A percentile compares a stretch with the other conserved stretches of the same genome.
Evolutionary conservation across 2,797 vertebrate genomes (phyloP).

Genomic region (Acanthiza pusilla): DNA sequence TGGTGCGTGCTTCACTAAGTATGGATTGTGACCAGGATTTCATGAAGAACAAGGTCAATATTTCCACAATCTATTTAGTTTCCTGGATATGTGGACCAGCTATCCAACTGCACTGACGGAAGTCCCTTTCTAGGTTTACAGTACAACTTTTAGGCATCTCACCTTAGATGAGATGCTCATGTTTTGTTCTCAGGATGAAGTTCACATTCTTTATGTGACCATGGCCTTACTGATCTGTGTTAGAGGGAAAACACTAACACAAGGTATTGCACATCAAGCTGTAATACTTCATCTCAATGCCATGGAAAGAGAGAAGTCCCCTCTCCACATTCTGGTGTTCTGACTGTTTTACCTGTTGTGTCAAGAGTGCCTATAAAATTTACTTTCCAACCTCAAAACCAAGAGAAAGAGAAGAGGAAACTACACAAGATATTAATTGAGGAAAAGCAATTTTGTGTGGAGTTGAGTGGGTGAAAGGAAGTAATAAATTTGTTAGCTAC

Average conservation of each 20-base stretch:
- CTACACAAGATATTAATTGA: not conserved
- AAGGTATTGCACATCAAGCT: not conserved
- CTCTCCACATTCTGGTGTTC: accelerated
- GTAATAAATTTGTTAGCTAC: not conserved
- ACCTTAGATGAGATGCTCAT: not conserved
- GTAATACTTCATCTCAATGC: not conserved
- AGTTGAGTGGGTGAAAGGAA: slow-evolving; percentile 8
- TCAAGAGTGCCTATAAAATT: not conserved
- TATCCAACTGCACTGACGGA: not conserved
- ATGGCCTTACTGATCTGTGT: not conserved
- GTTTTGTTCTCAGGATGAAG: not conserved
- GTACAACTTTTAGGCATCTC: not conserved
- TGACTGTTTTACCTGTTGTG: not conserved
- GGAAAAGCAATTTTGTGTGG: not conserved
- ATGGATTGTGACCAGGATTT: not conserved
- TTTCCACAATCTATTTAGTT: not conserved
- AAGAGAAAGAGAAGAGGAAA: not conserved
- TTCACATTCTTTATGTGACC: not conserved
- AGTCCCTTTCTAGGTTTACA: not conserved
- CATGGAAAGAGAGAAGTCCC: not conserved
- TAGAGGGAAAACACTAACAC: not conserved
- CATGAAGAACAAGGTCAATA: not conserved
- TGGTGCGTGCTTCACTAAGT: not conserved
- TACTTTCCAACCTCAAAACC: not conserved
- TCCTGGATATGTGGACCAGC: not conserved